Conservation (phyloP, 2,797 vertebrate genomes). For the Clarias fuscus region DNA sequence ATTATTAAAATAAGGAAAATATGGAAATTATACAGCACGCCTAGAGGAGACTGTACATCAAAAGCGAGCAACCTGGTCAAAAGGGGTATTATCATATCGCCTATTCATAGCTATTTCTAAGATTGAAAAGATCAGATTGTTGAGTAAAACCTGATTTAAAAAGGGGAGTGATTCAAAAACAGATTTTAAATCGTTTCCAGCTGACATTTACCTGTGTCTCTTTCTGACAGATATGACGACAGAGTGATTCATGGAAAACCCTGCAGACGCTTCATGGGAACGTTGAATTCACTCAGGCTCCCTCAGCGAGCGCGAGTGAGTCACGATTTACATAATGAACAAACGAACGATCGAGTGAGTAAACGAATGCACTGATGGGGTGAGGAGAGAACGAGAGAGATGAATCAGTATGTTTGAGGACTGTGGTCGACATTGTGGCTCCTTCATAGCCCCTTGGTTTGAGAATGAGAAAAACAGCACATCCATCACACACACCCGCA, state of each 20-base stretch:
- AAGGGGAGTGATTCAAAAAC: not conserved
- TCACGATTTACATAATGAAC: conserved; percentile 51
- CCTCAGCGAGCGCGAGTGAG: conserved; percentile 41
- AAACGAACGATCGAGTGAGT: not conserved
- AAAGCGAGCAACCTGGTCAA: no score
- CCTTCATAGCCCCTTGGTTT: conserved; percentile 59
- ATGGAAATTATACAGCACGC: no score
- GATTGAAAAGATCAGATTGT: no score
- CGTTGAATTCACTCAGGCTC: conserved; percentile 18
- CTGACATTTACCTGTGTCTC: conserved; percentile 23
- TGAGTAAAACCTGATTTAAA: not conserved
- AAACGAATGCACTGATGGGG: not conserved
- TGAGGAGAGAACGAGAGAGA: conserved; percentile 52
- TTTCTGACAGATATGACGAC: conserved; percentile 10
- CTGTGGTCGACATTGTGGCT: conserved; percentile 50
- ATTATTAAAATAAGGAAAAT: no score
- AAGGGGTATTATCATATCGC: not conserved
- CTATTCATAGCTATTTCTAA: not conserved
- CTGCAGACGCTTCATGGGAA: not conserved
- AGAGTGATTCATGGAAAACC: conserved; percentile 29
- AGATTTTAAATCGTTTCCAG: not conserved
- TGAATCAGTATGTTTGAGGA: conserved; percentile 60
- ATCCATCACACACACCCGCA: conserved; percentile 53
- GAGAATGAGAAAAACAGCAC: conserved; percentile 54
- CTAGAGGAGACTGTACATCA: no score